Evolutionary conservation across 2,797 vertebrate species (phyloP), one percentile per base, ranked within the genome.

Genomic region (Astyanax mexicanus): DNA sequence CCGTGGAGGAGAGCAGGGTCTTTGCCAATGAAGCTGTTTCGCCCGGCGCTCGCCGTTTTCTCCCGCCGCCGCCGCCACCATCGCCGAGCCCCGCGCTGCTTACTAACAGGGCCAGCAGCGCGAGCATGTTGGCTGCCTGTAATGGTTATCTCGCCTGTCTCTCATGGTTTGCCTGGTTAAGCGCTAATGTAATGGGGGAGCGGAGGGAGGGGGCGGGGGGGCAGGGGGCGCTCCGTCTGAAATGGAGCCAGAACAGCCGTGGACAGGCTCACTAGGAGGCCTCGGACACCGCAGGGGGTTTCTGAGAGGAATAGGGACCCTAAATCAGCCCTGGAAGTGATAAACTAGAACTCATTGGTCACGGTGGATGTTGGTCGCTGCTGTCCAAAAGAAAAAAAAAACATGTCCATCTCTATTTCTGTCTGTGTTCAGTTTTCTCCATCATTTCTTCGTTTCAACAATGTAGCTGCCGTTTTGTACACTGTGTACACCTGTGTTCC

Each of bases 161-260:
- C 47, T 84, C 81, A 81, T 66, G 61, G 54, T 82, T 23, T 84
- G 78, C 67, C 74, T 84, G 77, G 80, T 81, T 81, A 82, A 78
- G 40, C 80, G 21, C 77, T 86, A 86, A 86, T 84, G 42, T 45
- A 78, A 80, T 84, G 80, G 71, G 73, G 77, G 52, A 51, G 74
- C 64, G 66, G 80, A 71, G 73, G 77, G 52, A 51, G 74, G 64
- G 66, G 32, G 52, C 42, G 64, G 42, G 21, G 29, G 75, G 69
- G 44, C 37, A 71, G 57, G 42, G 74, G 65, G 51, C 47, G 72
- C 72, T 76, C 71, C 61, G 40, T 72, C 69, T 71, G 75, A 79
- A 77, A 72, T 37, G 17, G 61, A 74, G 72, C 73, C 65, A 70
- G 58, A 71, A 71, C 29, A 70, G 57, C 15, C 3, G 69, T 66